phyloP scores from a whole-genome alignment of 2,888 invertebrate species.

The Lycocerus yunnanus region DNA sequence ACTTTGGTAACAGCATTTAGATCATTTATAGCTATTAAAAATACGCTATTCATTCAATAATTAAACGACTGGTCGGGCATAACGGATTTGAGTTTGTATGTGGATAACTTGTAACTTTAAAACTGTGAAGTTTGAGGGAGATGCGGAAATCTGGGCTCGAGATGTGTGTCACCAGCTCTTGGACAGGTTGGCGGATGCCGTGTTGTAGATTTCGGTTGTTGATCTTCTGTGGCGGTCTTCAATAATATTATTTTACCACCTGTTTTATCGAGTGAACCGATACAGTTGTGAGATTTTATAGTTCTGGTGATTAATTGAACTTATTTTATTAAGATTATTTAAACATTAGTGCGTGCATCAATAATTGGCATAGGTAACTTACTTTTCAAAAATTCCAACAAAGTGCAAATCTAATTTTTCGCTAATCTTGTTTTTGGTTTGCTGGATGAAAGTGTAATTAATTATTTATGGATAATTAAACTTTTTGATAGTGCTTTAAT shows the following conservation, averaged over 20 bases:
- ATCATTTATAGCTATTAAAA: slow-evolving; percentile 22
- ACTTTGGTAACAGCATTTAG: slow-evolving; percentile 8
- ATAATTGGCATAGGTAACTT: background rate
- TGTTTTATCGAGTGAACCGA: background rate
- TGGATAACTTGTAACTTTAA: slow-evolving; percentile 20
- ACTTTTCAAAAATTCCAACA: background rate
- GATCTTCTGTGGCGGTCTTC: slow-evolving; percentile 34
- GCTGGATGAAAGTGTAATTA: background rate
- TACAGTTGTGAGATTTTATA: background rate
- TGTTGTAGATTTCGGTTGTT: slow-evolving; percentile 34
- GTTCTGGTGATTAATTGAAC: background rate
- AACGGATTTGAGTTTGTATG: slow-evolving; percentile 26
- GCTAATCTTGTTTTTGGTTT: background rate
- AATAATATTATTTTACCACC: slow-evolving; percentile 9
- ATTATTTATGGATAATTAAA: background rate
- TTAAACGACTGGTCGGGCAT: slow-evolving; percentile 33
- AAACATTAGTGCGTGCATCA: background rate
- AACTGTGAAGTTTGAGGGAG: slow-evolving; percentile 28
- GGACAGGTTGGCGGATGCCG: slow-evolving; percentile 37
- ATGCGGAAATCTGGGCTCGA: slow-evolving; percentile 41
- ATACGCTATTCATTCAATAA: slow-evolving; percentile 32
- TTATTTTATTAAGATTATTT: background rate
- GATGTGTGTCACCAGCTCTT: slow-evolving; percentile 42
- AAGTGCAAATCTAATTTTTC: background rate
- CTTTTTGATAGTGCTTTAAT: background rate